These are phyloP conservation scores for Eriocheir sinensis DNA, from an alignment of 1,140 invertebrate genomes.

Conservation along the genomic window DNA sequence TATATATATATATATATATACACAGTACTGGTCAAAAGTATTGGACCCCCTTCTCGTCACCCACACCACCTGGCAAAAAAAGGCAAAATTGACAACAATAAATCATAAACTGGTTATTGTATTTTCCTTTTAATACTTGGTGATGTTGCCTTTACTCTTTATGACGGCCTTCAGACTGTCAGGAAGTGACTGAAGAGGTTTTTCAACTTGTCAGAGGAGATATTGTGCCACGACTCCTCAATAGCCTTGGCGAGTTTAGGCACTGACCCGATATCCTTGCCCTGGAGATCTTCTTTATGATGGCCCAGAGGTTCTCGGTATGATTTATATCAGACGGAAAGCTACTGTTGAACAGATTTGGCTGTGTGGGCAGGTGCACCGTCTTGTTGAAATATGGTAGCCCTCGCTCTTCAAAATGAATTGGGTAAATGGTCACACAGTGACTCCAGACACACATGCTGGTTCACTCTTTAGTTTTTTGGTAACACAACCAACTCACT, in stretches of 20 bases:
- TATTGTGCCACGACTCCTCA: background rate
- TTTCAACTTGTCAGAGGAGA: background rate
- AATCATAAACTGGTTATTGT: no score
- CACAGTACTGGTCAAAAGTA: no score
- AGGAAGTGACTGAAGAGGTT: background rate
- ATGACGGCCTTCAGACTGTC: background rate
- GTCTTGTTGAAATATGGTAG: background rate
- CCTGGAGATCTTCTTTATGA: slow-evolving; percentile 5
- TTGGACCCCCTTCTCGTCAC: no score
- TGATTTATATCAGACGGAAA: background rate
- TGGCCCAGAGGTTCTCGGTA: background rate
- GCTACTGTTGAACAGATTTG: background rate
- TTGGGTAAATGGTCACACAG: no score
- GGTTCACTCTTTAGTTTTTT: background rate
- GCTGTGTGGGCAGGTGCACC: no score
- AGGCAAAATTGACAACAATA: no score
- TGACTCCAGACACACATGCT: background rate
- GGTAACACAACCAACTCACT: background rate
- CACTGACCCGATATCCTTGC: background rate
- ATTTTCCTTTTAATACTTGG: no score
- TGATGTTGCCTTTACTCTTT: background rate
- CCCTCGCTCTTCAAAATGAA: no score
- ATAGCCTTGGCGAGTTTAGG: background rate
- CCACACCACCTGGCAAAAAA: no score
- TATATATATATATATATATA: no score